Evolutionary conservation across 2,888 invertebrate genomes (phyloP).

Genomic region (Sinopyrophorus schimmeli): DNA sequence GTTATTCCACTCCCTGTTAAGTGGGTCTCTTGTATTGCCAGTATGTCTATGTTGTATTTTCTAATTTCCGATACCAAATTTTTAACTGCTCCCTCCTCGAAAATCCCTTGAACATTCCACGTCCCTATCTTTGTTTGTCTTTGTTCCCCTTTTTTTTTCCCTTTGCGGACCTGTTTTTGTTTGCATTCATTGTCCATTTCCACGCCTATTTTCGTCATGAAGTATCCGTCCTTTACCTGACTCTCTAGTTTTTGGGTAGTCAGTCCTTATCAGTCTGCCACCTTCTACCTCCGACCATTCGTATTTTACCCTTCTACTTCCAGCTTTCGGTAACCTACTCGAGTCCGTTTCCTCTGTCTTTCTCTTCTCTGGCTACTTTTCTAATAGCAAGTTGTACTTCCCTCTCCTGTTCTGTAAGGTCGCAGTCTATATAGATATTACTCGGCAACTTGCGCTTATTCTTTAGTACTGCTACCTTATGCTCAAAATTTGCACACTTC

Average conservation of each 20-base stretch:
- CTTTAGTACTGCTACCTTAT: slow-evolving; percentile 3
- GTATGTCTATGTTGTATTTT: too few species aligned
- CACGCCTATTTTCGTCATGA: background rate
- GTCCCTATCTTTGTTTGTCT: background rate
- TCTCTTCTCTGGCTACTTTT: slow-evolving; percentile 1
- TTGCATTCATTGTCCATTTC: background rate
- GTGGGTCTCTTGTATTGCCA: too few species aligned
- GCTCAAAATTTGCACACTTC: slow-evolving; percentile 6
- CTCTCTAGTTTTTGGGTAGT: slow-evolving; percentile 1
- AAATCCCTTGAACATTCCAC: too few species aligned
- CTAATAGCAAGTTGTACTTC: background rate
- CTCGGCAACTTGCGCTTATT: slow-evolving; percentile 1
- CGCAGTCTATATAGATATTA: slow-evolving; percentile 1
- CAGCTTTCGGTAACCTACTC: slow-evolving; percentile 3
- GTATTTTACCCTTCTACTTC: slow-evolving; percentile 2
- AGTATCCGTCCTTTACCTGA: background rate
- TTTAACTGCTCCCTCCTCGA: too few species aligned
- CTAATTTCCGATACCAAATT: too few species aligned
- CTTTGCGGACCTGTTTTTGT: too few species aligned
- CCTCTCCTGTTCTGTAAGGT: background rate
- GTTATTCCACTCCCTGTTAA: too few species aligned
- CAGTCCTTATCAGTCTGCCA: background rate
- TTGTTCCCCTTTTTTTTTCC: background rate
- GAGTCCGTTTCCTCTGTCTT: slow-evolving; percentile 3
- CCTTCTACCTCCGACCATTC: slow-evolving; percentile 4